Base-by-base conservation (phyloP, 35 echinoderm and acorn worm genomes). In the Acanthaster planci region DNA sequence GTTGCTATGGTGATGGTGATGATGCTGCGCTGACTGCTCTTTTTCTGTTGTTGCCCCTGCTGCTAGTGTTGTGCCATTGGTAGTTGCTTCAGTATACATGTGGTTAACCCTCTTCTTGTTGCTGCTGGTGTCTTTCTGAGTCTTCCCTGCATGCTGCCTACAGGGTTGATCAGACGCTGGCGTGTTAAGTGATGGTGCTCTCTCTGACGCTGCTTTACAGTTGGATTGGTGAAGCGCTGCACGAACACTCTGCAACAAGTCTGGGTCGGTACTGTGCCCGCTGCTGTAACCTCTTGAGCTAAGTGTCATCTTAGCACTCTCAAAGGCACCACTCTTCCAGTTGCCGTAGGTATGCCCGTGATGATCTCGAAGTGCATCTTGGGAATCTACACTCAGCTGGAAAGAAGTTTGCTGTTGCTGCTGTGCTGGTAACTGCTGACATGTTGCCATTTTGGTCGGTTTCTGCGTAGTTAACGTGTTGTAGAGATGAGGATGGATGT, bases 401-500 rank as follows among this genome's bases (percentile, higher is more conserved):
- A 85, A 93, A 19, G 64, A 26, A 14, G 26, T 26, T 38, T 36
- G 84, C 64, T 30, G 26, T 26, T 72, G 60, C 59, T 67, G 59
- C 64, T 72, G 64, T 26, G 26, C 10, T 26, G 64, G 64, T 72
- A 72, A 72, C 64, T 72, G 64, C 64, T 72, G 64, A 72, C 64
- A 72, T 39, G 79, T 86, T 17, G 84, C 78, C 38, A 86, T 40
- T 56, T 80, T 93, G 55, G 83, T 84, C 29, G 80, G 83, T 57
- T 97, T 97, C 64, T 99, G 96, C 1, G 96, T 91, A 53, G 92
- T 89, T 56, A 93, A 81, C 42, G 42, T 4, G 82, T 93, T 94
- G 78, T 99, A 99, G 14, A 99, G 86, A 80, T 99, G 96, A 6
- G 96, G 96, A 80, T 99, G 96, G 52, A 99, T 99, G 39, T 94